Base-by-base conservation (phyloP, 1,140 invertebrate genomes). In the Popillia japonica region DNA sequence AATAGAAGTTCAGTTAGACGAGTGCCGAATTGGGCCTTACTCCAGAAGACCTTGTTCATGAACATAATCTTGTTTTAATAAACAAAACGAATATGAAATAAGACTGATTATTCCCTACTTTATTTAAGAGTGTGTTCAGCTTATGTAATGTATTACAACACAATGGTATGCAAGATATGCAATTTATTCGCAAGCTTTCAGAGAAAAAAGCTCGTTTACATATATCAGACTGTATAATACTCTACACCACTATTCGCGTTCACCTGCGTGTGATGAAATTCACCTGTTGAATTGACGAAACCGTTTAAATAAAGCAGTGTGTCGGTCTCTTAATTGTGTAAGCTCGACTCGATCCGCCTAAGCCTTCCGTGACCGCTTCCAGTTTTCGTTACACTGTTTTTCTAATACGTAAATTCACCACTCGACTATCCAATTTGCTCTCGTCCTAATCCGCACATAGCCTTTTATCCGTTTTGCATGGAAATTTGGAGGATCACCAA, bases 271-370 rank as follows among this genome's bases (percentile, higher is more conserved):
- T 79, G 76, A 79, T 77, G 78, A 79, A 77, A 79, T 79, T 79
- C 78, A 79, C 78, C 78, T 79, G 78, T 79, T 79, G 78, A 79
- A 76, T 74, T 79, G 78, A 79, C 78, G 76, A 75, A 55, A 72
- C 41, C 61, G 75, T 76, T 79, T 77, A 79, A 75, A 77, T 74
- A 77, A 74, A 77, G 75, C 75, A 42, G 72, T 77, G 64, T 68
- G 40, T 55, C 75, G 78, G 64, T 55, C 78, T 77, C 75, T 76
- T 79, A 79, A 79, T 79, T 79, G 68, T 76, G 78, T 79, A 79
- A 79, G 78, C 78, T 76, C 75, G 40, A 11, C 78, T 23, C 75
- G 78, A 79, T 79, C 75, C 78, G 75, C 75, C 76, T 79, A 79
- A 79, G 75, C 78, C 61, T n/a, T 27, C 61, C 61, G 61, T 23